These are phyloP conservation scores for Actias luna DNA, from an alignment of 2,888 invertebrate genomes.

Conservation along the genomic window DNA sequence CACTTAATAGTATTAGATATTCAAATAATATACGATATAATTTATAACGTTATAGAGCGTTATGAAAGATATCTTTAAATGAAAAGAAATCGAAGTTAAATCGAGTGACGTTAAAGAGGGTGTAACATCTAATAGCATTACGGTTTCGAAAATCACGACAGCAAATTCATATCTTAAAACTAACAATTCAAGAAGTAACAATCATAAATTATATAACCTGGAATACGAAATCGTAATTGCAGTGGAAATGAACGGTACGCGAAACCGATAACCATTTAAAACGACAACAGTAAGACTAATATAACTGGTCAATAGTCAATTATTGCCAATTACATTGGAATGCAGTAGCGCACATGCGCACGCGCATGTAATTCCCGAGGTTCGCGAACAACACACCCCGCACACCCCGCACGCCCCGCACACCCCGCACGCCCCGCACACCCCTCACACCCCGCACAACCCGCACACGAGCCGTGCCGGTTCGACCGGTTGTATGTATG, in stretches of 20 bases:
- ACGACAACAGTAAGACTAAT: not conserved
- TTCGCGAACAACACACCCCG: conserved; percentile 8
- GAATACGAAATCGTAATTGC: not conserved
- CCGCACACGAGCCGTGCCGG: not conserved
- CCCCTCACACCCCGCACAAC: not conserved
- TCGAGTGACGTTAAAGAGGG: no score
- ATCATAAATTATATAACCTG: no score
- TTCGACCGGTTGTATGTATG: not conserved
- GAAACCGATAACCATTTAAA: not conserved
- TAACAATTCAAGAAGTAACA: no score
- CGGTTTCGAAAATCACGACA: no score
- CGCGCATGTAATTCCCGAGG: conserved; percentile 18
- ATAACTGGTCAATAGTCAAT: not conserved
- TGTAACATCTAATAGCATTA: no score
- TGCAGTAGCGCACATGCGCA: conserved; percentile 23
- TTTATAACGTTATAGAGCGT: no score
- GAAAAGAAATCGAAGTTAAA: no score
- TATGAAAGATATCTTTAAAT: no score
- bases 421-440: not conserved
- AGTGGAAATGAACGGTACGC: not conserved
- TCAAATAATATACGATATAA: no score
- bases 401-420: not conserved
- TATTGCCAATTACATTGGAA: not conserved
- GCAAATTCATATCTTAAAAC: no score
- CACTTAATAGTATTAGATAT: no score